Evolutionary conservation across 35 echinoderm and acorn worm species (phyloP), one percentile per base, ranked within the genome.

Genomic region (Holothuria glaberrima): DNA sequence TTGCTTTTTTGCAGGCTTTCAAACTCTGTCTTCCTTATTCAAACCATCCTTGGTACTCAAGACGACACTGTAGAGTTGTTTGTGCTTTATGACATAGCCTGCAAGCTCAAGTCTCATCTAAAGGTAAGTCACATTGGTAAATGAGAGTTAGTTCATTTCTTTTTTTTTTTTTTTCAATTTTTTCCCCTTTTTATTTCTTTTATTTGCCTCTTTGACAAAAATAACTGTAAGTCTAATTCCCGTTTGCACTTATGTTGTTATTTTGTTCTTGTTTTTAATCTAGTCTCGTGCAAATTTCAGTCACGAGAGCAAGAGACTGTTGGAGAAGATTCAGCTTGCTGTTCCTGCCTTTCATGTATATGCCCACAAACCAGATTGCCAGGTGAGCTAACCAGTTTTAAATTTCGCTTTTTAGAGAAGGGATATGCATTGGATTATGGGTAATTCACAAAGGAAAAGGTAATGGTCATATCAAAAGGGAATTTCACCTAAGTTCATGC

Each of bases 331-430:
- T 46, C 35, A 68, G 66, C 33, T 90, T 13, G 73, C 71, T 24
- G 59, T 90, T 32, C 88, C 88, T 50, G 56, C 59, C n/a, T 90
- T 90, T 35, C 88, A 90, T 80, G 72, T 59, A 2, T 90, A 90
- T 48, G 72, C 48, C 3, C 88, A 90, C 58, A 79, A 66, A 80
- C 63, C 88, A 18, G 35, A 36, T 13, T 90, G 88, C 27, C 88
- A 90, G 88, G 88, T 90, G 58, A 76, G 64, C 6, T 71, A 13
- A 5, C 35, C 38, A 6, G 16, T 82, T 12, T 25, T 26, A 13
- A 19, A 20, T 28, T 58, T 82, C 30, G n/a, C n/a, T n/a, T n/a
- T n/a, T n/a, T n/a, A n/a, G n/a, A n/a, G n/a, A n/a, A n/a, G n/a
- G n/a, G n/a, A n/a, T n/a, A n/a, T n/a, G n/a, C n/a, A n/a, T n/a